A percentile compares a stretch with the other conserved stretches of the same genome.
phyloP scores from a whole-genome alignment of 2,797 vertebrate genomes.

The Cuculus canorus region DNA sequence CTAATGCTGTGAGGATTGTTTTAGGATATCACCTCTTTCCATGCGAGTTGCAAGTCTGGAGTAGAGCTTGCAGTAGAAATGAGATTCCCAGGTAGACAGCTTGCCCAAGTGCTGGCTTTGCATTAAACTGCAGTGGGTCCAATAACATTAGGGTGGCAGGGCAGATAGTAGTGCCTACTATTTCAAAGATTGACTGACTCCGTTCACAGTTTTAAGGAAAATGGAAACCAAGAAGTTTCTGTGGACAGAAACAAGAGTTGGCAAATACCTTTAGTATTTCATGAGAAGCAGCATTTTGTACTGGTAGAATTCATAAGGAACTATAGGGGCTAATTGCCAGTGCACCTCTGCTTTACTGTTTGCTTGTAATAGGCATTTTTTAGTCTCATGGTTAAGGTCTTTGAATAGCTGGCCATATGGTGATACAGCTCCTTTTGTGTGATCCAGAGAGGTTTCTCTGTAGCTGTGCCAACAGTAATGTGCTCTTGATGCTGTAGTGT shows the following conservation, averaged over 20 bases:
- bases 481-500: not conserved
- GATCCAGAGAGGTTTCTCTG: not conserved
- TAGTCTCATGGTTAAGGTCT: not conserved
- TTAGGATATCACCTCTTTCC: not conserved
- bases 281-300: not conserved
- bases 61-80: not conserved
- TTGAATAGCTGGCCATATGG: accelerated
- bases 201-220: not conserved
- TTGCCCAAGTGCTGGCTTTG: not conserved
- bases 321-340: not conserved
- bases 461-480: not conserved
- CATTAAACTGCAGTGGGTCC: not conserved
- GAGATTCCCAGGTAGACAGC: not conserved
- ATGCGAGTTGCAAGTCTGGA: accelerated
- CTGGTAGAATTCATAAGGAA: not conserved
- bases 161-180: not conserved
- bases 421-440: accelerated
- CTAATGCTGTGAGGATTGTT: not conserved
- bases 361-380: not conserved
- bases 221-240: not conserved
- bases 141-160: not conserved
- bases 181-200: not conserved
- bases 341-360: not conserved
- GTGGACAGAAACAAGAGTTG: not conserved
- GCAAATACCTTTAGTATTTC: not conserved